phyloP scores from a whole-genome alignment of 2,113 vertebrate species.

The Chloropsis hardwickii region DNA sequence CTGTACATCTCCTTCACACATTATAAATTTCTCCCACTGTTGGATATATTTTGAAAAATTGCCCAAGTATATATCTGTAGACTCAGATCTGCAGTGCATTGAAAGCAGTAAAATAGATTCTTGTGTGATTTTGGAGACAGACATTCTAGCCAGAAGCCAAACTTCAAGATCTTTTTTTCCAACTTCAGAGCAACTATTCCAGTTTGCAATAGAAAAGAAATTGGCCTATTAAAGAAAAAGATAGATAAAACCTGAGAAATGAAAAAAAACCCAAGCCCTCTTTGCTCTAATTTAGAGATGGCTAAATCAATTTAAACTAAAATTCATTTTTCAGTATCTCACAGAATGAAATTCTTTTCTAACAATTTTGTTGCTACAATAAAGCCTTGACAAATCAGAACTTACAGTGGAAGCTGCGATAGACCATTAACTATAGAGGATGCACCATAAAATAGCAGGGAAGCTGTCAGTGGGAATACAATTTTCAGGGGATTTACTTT shows the following conservation, averaged over 20 bases:
- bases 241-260: neutral
- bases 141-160: neutral
- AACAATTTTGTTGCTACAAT: constrained; percentile 9
- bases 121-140: neutral
- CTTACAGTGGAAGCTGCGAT: neutral
- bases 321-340: neutral
- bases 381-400: constrained; percentile 30
- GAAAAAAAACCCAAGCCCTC: neutral
- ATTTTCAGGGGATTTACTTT: constrained; percentile 11
- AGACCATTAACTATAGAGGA: constrained; percentile 41
- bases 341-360: neutral
- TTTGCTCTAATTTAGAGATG: constrained; percentile 5
- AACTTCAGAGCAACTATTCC: neutral
- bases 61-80: neutral
- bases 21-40: neutral
- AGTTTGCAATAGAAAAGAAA: neutral
- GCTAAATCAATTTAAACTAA: constrained; percentile 9
- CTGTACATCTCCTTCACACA: neutral
- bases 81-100: neutral
- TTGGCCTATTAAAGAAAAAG: neutral
- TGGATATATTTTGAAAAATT: neutral
- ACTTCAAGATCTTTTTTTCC: neutral
- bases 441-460: constrained; percentile 36
- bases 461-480: constrained; percentile 40
- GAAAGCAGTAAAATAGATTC: neutral